Evolutionary conservation across 1,140 invertebrate genomes (phyloP).

Genomic region (Bathynomus jamesi): DNA sequence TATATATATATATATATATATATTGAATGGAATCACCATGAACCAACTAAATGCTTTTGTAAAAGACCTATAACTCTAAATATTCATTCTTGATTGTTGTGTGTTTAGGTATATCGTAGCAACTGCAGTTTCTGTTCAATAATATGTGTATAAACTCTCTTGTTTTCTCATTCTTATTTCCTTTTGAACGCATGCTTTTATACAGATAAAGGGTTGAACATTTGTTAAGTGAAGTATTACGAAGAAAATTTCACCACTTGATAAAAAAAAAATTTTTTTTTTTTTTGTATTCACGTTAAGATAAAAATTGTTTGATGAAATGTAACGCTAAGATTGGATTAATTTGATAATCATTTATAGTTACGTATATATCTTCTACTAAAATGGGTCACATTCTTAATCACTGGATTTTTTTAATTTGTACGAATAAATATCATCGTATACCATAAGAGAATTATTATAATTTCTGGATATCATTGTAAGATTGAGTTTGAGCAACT

Average conservation of each 20-base stretch:
- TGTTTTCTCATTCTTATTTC: not conserved
- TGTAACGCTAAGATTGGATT: not conserved
- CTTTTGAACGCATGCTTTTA: not conserved
- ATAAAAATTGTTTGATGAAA: not conserved
- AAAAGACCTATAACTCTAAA: not conserved
- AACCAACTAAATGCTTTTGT: not conserved
- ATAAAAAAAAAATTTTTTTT: not conserved
- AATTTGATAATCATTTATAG: not conserved
- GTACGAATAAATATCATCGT: no score
- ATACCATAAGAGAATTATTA: no score
- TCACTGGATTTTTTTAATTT: no score
- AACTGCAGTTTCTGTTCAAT: not conserved
- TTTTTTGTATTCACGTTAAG: not conserved
- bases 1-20: not conserved
- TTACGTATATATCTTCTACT: constrained; percentile 7
- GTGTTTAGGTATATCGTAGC: constrained; percentile 1
- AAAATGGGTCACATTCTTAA: no score
- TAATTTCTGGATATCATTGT: no score
- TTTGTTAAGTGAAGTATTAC: not conserved
- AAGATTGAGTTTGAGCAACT: no score
- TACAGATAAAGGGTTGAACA: no score
- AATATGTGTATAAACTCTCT: not conserved
- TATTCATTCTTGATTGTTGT: not conserved
- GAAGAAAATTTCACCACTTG: not conserved
- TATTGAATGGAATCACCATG: not conserved